These are phyloP conservation scores for Sorex fumeus DNA, from an alignment of 2,113 vertebrate genomes.

Conservation along the genomic window DNA sequence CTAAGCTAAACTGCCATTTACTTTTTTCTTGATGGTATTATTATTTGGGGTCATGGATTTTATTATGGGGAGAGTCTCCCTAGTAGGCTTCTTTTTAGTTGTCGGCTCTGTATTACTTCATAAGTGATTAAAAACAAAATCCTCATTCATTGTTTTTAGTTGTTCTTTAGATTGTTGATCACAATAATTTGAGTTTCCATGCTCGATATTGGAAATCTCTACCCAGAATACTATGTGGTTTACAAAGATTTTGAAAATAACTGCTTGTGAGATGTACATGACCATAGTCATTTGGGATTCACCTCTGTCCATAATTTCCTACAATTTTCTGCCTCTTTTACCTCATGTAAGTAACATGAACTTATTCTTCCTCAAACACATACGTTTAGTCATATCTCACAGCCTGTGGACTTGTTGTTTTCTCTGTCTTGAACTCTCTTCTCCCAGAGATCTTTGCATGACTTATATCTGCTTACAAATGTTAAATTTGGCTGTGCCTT, in stretches of 20 bases:
- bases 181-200: constrained; percentile 10
- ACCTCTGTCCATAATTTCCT: not conserved
- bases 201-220: constrained; percentile 20
- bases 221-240: constrained; percentile 25
- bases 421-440: constrained; percentile 4
- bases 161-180: not conserved
- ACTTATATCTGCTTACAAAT: not conserved
- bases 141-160: constrained; percentile 1
- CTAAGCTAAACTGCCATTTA: not conserved
- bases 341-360: constrained; percentile 1
- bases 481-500: constrained; percentile 10
- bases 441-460: not conserved
- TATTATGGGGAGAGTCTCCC: not conserved
- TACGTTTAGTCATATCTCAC: not conserved
- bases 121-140: constrained; percentile 22
- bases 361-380: not conserved
- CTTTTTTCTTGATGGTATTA: not conserved
- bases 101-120: not conserved
- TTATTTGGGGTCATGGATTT: not conserved
- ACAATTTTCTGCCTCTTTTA: not conserved
- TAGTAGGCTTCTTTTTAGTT: not conserved
- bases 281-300: not conserved
- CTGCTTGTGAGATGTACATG: not conserved
- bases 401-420: constrained; percentile 6
- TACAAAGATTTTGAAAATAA: constrained; percentile 37